Conservation (phyloP, 2,888 invertebrate genomes). For the Pyrrhosoma nymphula region DNA sequence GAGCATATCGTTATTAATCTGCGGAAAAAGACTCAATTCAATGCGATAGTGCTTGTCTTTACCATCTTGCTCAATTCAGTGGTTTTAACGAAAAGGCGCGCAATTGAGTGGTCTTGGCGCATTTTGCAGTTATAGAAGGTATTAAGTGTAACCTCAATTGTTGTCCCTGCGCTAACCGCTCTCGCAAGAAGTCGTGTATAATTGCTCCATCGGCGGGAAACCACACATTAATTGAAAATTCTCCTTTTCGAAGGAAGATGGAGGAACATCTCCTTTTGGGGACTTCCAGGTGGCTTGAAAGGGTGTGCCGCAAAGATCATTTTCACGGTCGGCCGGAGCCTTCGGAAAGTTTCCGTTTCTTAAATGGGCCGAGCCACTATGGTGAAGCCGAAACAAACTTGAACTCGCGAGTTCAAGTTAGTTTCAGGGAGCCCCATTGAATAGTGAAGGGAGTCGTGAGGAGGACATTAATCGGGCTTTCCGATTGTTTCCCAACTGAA, state of each 20-base stretch:
- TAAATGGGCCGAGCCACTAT: neutral
- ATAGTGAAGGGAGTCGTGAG: neutral
- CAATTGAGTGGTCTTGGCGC: too few relatives aligned
- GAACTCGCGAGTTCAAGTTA: neutral
- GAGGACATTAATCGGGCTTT: slow-evolving; percentile 9
- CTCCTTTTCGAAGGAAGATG: neutral
- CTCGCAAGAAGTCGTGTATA: neutral
- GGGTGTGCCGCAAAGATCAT: neutral
- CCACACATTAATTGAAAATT: neutral
- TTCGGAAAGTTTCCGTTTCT: neutral
- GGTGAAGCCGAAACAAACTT: too few relatives aligned
- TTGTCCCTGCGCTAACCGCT: neutral
- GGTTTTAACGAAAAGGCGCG: too few relatives aligned
- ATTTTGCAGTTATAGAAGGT: too few relatives aligned
- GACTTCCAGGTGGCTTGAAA: neutral
- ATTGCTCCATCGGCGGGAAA: neutral
- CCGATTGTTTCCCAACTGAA: neutral
- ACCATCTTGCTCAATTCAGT: too few relatives aligned
- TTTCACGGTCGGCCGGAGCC: neutral
- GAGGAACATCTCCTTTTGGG: neutral
- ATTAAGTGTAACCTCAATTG: too few relatives aligned
- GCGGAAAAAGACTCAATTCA: too few relatives aligned
- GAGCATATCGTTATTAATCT: too few relatives aligned
- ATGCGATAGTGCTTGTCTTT: too few relatives aligned
- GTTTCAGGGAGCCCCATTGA: neutral